Evolutionary conservation across 2,797 vertebrate species (phyloP).

Genomic region (Fratercula arctica): DNA sequence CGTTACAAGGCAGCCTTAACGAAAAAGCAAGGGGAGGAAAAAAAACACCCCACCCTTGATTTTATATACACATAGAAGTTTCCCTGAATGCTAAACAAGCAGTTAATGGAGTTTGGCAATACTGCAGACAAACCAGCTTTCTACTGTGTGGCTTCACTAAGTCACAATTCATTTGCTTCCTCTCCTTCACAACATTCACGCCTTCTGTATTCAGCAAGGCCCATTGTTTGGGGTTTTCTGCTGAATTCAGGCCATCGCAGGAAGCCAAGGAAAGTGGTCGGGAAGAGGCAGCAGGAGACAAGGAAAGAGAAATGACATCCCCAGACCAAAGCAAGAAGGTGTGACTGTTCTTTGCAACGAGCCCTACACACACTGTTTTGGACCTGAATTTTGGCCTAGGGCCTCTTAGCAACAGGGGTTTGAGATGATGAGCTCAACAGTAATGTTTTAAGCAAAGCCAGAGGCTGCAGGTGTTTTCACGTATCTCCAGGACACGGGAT

Average conservation of each 20-base stretch:
- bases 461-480: neutral
- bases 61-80: neutral
- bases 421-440: neutral
- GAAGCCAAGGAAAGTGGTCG: neutral
- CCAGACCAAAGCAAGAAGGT: neutral
- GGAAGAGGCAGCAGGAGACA: neutral
- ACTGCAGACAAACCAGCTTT: rapidly evolving
- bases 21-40: neutral
- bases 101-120: neutral
- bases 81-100: neutral
- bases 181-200: neutral
- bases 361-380: too few species aligned
- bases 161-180: neutral
- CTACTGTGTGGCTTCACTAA: rapidly evolving
- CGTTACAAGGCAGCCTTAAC: neutral
- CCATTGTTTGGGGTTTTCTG: neutral
- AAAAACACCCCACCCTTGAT: too few species aligned
- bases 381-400: neutral
- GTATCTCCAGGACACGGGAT: neutral
- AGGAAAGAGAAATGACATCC: neutral
- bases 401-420: neutral
- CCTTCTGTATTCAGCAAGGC: neutral
- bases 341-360: neutral
- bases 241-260: neutral
- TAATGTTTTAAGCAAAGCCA: neutral